Conservation (phyloP, 2,113 vertebrate species). For the Phoenicopterus ruber region DNA sequence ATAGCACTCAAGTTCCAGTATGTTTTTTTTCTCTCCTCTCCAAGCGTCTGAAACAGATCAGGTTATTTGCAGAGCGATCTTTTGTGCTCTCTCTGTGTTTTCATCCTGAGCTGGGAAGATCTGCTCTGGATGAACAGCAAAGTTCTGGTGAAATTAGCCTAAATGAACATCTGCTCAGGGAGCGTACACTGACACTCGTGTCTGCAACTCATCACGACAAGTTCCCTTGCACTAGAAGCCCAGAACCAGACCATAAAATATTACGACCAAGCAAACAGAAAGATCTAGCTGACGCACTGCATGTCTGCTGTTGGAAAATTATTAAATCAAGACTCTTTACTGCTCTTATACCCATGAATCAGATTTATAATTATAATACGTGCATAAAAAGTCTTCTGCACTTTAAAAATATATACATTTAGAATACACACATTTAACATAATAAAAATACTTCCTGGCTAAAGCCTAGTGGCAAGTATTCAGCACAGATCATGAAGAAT, state of each 20-base stretch:
- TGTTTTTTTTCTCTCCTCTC: background rate
- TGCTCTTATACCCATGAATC: conserved; percentile 14
- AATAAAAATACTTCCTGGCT: background rate
- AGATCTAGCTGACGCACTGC: background rate
- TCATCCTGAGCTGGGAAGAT: conserved; percentile 57
- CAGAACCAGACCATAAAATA: conserved; percentile 27
- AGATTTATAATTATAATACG: conserved; percentile 21
- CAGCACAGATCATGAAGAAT: background rate
- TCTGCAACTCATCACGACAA: conserved; percentile 53
- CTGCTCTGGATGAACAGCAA: conserved; percentile 66
- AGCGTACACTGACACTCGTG: conserved; percentile 53
- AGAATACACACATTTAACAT: background rate
- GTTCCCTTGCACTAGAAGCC: background rate
- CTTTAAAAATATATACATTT: background rate
- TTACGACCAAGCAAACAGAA: background rate
- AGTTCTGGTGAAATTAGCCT: conserved; percentile 63
- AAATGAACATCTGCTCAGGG: conserved; percentile 72
- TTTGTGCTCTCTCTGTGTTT: conserved; percentile 59
- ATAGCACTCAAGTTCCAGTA: background rate
- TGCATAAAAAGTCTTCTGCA: conserved; percentile 24
- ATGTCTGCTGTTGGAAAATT: background rate
- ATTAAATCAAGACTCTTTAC: background rate
- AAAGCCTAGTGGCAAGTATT: conserved; percentile 11
- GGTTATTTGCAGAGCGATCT: conserved; percentile 52
- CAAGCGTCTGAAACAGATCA: conserved; percentile 43